Evolutionary conservation across 2,888 invertebrate species (phyloP), one percentile per base, ranked within the genome.

Genomic region (Steromphala cineraria): DNA sequence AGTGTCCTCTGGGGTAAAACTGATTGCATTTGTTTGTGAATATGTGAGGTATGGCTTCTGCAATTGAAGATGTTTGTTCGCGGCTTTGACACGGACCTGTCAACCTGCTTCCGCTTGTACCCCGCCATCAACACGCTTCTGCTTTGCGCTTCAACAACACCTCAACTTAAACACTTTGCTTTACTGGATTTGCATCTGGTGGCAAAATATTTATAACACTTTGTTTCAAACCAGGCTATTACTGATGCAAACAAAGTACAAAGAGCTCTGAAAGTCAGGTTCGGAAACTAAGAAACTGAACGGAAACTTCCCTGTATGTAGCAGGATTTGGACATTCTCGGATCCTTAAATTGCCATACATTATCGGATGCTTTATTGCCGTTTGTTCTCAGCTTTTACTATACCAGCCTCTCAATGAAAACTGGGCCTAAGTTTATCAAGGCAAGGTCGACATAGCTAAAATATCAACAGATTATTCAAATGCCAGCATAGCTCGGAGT

Each of bases 131-230:
- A 71, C 71, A 71, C 71, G 31, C 17, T 7, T 24, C 28, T 28
- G 62, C 62, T 62, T 28, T 24, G 28, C 62, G 28, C 28, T 62
- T 28, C 8, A 62, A 28, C 62, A 62, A 40, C 40, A 71, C 19
- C 71, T 71, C 31, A 19, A 40, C 71, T 71, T 17, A 71, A 71
- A 71, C 19, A 71, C 19, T 19, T 36, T 40, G 17, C 40, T 31
- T 71, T 71, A 40, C 71, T 19, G 71, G 71, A 31, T 71, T 71
- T 71, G 40, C 71, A 71, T 36, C 71, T 36, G 36, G 31, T 71
- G 71, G n/a, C 71, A 71, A 71, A 71, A 31, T 71, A 71, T 71
- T 71, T 71, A 36, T 71, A 36, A 71, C 71, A 71, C 71, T 71
- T 71, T 71, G 71, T 71, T 71, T 71, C 40, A 36, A 71, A 71